phyloP scores from a whole-genome alignment of 2,113 vertebrate species.

The Pelecanoides urinatrix region DNA sequence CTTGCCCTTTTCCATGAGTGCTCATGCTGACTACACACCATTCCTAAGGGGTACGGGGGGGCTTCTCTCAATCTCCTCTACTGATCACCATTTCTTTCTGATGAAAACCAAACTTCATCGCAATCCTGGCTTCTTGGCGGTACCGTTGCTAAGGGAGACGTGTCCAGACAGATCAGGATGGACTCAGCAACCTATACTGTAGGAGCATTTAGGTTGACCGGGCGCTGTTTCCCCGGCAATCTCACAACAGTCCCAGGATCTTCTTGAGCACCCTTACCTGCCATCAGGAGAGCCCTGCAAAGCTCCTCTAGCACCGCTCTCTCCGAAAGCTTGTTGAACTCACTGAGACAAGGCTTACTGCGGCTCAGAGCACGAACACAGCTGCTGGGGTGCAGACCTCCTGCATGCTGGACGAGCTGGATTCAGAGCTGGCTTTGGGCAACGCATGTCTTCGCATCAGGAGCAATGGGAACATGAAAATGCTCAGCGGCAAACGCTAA shows the following conservation, averaged over 20 bases:
- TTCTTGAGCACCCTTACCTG: too few species aligned
- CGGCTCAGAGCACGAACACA: background rate
- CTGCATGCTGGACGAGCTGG: accelerated
- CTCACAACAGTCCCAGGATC: accelerated
- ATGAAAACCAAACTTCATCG: background rate
- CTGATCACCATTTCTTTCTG: background rate
- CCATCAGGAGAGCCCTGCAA: background rate
- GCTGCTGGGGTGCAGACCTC: accelerated
- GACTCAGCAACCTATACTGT: too few species aligned
- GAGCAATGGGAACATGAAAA: background rate
- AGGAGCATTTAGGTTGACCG: background rate
- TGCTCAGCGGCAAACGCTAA: background rate
- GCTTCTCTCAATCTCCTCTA: too few species aligned
- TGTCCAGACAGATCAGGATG: background rate
- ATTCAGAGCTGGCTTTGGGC: background rate
- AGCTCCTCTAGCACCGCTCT: background rate
- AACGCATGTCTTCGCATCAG: accelerated
- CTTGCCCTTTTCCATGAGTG: background rate
- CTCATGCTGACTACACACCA: too few species aligned
- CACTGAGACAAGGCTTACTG: background rate
- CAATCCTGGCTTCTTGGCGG: background rate
- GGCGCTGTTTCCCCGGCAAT: accelerated
- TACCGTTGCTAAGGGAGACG: background rate
- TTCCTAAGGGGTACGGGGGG: background rate
- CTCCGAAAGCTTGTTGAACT: background rate